These are phyloP conservation scores for Drosophila miranda DNA, from an alignment of 1,140 invertebrate genomes.

Conservation along the genomic window DNA sequence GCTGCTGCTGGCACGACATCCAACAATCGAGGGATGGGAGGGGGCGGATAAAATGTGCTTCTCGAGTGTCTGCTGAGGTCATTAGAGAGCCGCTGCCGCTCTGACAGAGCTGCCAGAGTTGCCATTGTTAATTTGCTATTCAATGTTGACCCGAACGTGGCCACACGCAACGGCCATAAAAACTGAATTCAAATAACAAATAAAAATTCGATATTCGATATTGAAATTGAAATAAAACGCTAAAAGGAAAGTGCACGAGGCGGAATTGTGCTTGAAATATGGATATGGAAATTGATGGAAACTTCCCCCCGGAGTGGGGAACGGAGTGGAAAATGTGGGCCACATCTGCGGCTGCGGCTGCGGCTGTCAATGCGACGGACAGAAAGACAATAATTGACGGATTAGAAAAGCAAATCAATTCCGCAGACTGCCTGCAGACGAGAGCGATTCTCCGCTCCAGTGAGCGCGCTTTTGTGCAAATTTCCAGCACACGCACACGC, in stretches of 20 bases:
- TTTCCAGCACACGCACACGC: slow-evolving; percentile 28
- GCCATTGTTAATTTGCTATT: slow-evolving; percentile 48
- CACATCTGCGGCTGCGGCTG: slow-evolving; percentile 2
- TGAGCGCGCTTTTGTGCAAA: slow-evolving; percentile 55
- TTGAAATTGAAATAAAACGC: slow-evolving; percentile 12
- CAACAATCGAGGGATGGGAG: not conserved
- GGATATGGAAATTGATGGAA: slow-evolving; percentile 37
- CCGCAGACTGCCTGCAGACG: slow-evolving; percentile 21
- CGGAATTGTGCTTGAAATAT: slow-evolving; percentile 12
- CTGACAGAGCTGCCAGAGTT: not conserved
- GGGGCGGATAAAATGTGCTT: slow-evolving; percentile 18
- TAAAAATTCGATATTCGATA: not conserved
- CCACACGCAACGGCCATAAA: slow-evolving; percentile 38
- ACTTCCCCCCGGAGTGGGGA: slow-evolving; percentile 15
- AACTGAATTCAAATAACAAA: slow-evolving; percentile 29
- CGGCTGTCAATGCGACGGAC: too few relatives aligned
- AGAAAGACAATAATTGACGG: slow-evolving; percentile 41
- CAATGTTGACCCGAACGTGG: slow-evolving; percentile 47
- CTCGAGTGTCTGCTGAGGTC: slow-evolving; percentile 7
- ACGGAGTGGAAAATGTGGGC: slow-evolving; percentile 44
- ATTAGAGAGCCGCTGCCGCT: slow-evolving; percentile 16
- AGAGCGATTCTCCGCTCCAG: slow-evolving; percentile 13
- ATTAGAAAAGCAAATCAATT: slow-evolving; percentile 76
- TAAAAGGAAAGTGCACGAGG: slow-evolving; percentile 17
- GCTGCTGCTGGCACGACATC: not conserved